Evolutionary conservation across 2,797 vertebrate genomes (phyloP).

Genomic region (Phyllotis vaccarum): DNA sequence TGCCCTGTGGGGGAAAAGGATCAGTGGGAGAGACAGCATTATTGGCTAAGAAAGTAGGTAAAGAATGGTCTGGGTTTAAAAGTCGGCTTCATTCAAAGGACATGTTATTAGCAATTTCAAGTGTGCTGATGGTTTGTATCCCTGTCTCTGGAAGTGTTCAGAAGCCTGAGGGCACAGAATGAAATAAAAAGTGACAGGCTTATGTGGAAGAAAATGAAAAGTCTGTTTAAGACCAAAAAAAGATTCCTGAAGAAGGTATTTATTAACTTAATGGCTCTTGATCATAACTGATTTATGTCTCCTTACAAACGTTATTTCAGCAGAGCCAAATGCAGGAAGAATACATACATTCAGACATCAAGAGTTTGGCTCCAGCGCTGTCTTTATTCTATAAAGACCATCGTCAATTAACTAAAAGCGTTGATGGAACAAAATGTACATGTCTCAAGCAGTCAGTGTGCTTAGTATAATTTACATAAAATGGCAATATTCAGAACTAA

Average conservation of each 20-base stretch:
- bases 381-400: not conserved
- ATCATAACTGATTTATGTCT: constrained; percentile 54
- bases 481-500: not conserved
- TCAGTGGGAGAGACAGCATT: constrained; percentile 77
- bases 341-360: not conserved
- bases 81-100: constrained; percentile 76
- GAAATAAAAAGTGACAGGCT: constrained; percentile 71
- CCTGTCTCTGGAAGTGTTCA: constrained; percentile 64
- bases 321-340: not conserved
- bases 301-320: constrained; percentile 26
- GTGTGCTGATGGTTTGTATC: constrained; percentile 69
- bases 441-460: not conserved
- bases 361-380: not conserved
- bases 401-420: not conserved
- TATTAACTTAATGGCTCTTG: constrained; percentile 52
- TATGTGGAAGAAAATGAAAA: constrained; percentile 61
- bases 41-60: constrained; percentile 72
- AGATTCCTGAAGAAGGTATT: constrained; percentile 21
- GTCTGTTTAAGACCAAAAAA: constrained; percentile 63
- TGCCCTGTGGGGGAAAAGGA: constrained; percentile 78
- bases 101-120: constrained; percentile 76
- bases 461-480: constrained; percentile 18
- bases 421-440: not conserved
- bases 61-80: constrained; percentile 79
- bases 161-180: constrained; percentile 66